phyloP scores from a whole-genome alignment of 2,888 invertebrate species.

The Clistopyga incitator region DNA sequence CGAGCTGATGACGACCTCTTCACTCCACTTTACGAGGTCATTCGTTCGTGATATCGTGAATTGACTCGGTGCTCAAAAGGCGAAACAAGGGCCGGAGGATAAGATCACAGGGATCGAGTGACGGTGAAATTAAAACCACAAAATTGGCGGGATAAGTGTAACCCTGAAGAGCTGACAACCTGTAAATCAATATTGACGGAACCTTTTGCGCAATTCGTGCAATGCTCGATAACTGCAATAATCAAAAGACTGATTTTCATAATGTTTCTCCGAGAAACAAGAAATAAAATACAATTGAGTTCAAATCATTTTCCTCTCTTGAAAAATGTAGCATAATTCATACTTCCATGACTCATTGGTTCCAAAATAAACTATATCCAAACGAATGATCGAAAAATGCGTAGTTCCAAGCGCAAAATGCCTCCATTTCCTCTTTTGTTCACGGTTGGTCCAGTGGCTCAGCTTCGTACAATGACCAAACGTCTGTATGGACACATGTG shows the following conservation, averaged over 20 bases:
- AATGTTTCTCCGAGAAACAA: too few species aligned
- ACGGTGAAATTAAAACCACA: background rate
- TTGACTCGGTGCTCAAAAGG: conserved; percentile 30
- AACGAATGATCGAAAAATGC: too few species aligned
- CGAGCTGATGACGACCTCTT: conserved; percentile 13
- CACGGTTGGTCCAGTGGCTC: background rate
- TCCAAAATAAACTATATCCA: too few species aligned
- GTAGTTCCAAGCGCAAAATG: too few species aligned
- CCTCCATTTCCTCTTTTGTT: background rate
- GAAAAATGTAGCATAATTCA: too few species aligned
- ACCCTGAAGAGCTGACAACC: conserved; percentile 10
- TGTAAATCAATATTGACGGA: background rate
- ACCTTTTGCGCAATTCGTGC: too few species aligned
- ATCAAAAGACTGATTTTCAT: too few species aligned
- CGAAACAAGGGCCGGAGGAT: conserved; percentile 16
- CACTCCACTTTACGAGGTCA: conserved; percentile 20
- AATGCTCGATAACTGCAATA: too few species aligned
- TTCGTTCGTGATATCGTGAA: conserved; percentile 48
- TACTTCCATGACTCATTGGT: too few species aligned
- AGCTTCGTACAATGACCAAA: background rate
- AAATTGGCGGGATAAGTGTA: conserved; percentile 21
- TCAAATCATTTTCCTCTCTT: too few species aligned
- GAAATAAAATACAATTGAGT: too few species aligned
- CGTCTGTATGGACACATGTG: background rate
- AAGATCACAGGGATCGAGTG: background rate